Base-by-base conservation (phyloP, 2,797 vertebrate species). In the Carduelis carduelis region DNA sequence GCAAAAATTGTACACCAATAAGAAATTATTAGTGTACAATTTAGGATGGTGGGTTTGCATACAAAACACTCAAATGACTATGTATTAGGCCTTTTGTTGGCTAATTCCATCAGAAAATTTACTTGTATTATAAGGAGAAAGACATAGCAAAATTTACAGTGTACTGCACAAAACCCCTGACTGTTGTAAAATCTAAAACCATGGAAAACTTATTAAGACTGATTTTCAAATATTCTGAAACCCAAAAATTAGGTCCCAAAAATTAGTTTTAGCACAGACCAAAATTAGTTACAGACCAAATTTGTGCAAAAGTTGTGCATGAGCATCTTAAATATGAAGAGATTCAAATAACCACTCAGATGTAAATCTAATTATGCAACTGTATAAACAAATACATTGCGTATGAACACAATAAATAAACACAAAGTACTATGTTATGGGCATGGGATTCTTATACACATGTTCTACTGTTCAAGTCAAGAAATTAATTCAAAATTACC, bases 11-110 rank as follows among this genome's bases (percentile, higher is more conserved):
- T 89, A 41, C n/a, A 77, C 44, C 28, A 44, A 59, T 68, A 84
- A 88, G 43, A 93, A 83, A 35, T 37, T 85, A 74, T 70, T 66
- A 41, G 13, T 76, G 28, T 79, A 68, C 56, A 52, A 91, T 77
- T 92, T 80, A 90, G 28, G 37, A 57, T 16, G 27, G 9, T 41
- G 32, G 92, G 28, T 70, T 95, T 83, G 44, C 52, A 55, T 39
- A 59, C n/a, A 68, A 79, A 71, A 28, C 14, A 8, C 3, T 27
- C 20, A 82, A 65, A 81, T 81, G 2, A 57, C 37, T 85, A 34
- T 56, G 9, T 52, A 26, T 76, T 60, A 56, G 24, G 6, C 13
- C 84, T 87, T 19, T 87, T 23, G 57, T 53, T 69, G 60, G 15
- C 3, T 74, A 74, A 75, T 71, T 83, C 63, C 47, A 32, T 78